Base-by-base conservation (phyloP, 2,113 vertebrate species). In the Cololabis saira region DNA sequence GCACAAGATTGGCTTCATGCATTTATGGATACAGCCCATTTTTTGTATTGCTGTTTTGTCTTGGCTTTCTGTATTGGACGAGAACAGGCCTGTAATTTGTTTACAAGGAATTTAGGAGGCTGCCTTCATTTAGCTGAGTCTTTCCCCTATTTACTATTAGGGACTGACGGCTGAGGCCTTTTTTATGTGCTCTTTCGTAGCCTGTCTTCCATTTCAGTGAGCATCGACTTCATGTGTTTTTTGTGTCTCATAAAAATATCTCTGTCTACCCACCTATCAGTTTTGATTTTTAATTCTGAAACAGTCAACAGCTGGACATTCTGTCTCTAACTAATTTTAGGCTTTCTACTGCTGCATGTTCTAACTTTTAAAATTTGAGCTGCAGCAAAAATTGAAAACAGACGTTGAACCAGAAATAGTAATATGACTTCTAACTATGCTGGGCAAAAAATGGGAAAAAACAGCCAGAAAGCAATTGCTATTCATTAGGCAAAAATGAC, bases 1-100 rank as follows among this genome's bases (percentile, higher is more conserved):
- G 24, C 66, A 71, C 42, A 71, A 85, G 65, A 87, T 61, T 80
- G 73, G 42, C 74, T 71, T 80, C 80, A 87, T 85, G 59, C 78
- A 82, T 85, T 89, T 82, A 83, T 84, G 76, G 76, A 83, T 78
- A 67, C 24, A 0, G 21, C 44, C 33, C 22, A 22, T 45, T 57
- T 54, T 73, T 68, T 71, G 74, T 43, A 71, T 80, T 56, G 61
- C 42, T 49, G 68, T 71, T 71, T 71, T 64, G 61, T 78, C 70
- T 74, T 37, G 53, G 51, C 61, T 80, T 78, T 69, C 57, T 73
- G 76, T 71, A 68, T 64, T 70, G 65, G 55, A 80, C 71, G 78
- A 70, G 72, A 78, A 59, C 56, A 67, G 58, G 52, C 61, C 80
- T 67, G 48, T 82, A 80, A 83, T 80, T 71, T 83, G 78, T 87